Conservation (phyloP, 2,888 invertebrate species). For the Gonocerus acuteangulatus region DNA sequence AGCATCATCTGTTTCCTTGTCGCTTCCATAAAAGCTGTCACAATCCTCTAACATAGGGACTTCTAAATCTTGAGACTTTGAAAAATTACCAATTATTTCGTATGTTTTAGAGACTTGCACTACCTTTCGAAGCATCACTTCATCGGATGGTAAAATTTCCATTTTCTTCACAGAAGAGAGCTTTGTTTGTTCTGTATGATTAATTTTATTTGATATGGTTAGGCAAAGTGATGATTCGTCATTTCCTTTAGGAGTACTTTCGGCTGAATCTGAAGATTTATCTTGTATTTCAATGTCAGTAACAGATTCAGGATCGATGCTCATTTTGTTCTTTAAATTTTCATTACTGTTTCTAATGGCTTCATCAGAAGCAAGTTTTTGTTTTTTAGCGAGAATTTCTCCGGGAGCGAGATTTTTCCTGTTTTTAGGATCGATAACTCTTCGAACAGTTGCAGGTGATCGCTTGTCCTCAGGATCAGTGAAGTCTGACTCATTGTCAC, state of each 20-base stretch:
- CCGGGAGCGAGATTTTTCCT: conserved; percentile 35
- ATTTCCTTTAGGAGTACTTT: conserved; percentile 42
- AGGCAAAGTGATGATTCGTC: conserved; percentile 42
- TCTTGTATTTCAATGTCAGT: conserved; percentile 14
- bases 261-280: background rate
- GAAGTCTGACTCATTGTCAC: conserved; percentile 39
- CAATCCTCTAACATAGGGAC: conserved; percentile 43
- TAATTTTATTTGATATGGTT: conserved; percentile 40
- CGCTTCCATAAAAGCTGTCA: conserved; percentile 55
- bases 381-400: conserved; percentile 38
- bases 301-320: background rate
- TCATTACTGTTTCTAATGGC: conserved; percentile 27
- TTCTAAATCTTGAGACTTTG: conserved; percentile 26
- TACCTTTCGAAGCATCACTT: conserved; percentile 40
- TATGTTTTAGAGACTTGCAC: conserved; percentile 40
- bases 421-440: conserved; percentile 34
- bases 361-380: conserved; percentile 37
- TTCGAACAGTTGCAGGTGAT: conserved; percentile 37
- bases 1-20: conserved; percentile 54
- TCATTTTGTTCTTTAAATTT: conserved; percentile 13
- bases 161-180: conserved; percentile 38
- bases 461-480: conserved; percentile 38
- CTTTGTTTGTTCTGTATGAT: conserved; percentile 39
- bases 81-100: conserved; percentile 40
- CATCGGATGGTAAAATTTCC: conserved; percentile 36